Base-by-base conservation (phyloP, 2,888 invertebrate species). In the Cryptocephalus primarius region DNA sequence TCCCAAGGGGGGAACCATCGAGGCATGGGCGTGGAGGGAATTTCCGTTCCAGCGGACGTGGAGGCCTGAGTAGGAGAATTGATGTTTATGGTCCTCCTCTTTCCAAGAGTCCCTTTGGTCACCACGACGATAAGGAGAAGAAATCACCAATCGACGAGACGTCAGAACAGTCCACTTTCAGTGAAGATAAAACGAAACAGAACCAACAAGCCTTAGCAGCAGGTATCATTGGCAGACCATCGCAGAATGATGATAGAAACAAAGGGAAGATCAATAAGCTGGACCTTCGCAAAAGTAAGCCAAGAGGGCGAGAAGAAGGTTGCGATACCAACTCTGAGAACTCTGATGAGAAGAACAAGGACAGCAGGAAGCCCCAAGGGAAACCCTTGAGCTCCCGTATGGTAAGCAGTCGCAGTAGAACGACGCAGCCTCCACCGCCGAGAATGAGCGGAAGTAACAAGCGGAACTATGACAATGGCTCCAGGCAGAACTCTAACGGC, bases 241-340 rank as follows among this genome's bases (percentile, higher is more conserved):
- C 42, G 48, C 49, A 53, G 38, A 8, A 39, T 10, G 47, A 46
- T 36, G 40, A 66, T 50, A 49, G 49, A 43, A 43, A 46, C 68
- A 70, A 31, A 67, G 69, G 34, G 55, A 54, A n/a, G 56, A 58
- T 6, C 12, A n/a, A 68, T 67, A 33, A 64, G 64, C 32, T 72
- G 69, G 61, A 58, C 33, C 41, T 33, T 42, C 50, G 51, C 8
- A 49, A 48, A 33, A 49, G 46, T 13, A 56, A 55, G 53, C 54
- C 56, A 46, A 60, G 63, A 60, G 56, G 48, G 51, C 59, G 61
- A 12, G 62, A 61, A 32, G 56, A 58, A 33, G 44, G 48, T 13
- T 86, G 86, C 83, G 88, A 88, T 66, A 86, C 87, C 40, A 88
- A 86, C 12, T 86, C 87, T 8, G 89, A 89, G 69, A 85, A 85